Evolutionary conservation across 2,888 invertebrate species (phyloP), one percentile per base, ranked within the genome.

Genomic region (Drosophila paramelanica): DNA sequence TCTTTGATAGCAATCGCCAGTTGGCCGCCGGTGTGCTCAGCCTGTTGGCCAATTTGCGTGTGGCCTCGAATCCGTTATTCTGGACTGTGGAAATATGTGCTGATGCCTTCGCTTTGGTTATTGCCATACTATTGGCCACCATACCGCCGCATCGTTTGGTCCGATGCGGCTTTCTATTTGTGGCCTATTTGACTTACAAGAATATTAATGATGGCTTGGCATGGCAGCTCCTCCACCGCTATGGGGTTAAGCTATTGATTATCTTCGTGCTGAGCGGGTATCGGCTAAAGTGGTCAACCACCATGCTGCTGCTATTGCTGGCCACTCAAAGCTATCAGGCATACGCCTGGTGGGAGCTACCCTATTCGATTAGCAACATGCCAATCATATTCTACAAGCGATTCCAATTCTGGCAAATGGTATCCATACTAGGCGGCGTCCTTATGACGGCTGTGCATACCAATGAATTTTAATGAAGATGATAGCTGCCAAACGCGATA

Each of bases 271-370:
- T 42, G 41, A 42, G 41, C 20, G 52, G 42, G 20, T 42, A 20
- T 11, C 20, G 20, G 0, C 20, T 42, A 10, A 33, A 42, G n/a
- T 52, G 52, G 31, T 42, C 41, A 1, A 31, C n/a, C 13, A 13
- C 3, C 31, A 1, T 42, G n/a, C 4, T 42, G 31, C 10, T 52
- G 5, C 5, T 42, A 3, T 5, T 52, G 5, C 10, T 52, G 13
- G n/a, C 13, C 41, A 39, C 20, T 0, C 52, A 52, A 41, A 52
- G 31, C 52, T 52, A 20, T 3, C 31, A 42, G 13, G 41, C 41
- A 27, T 42, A 42, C 10, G 41, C 52, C 6, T 52, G 52, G 52
- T 52, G 52, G 52, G 13, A 10, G 20, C 31, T 43, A 10, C 42
- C 42, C 42, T 43, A 43, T 6, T 43, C 42, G 20, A 5, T 43